phyloP scores from a whole-genome alignment of 2,888 invertebrate genomes.

The Tenthredo scrophulariae region DNA sequence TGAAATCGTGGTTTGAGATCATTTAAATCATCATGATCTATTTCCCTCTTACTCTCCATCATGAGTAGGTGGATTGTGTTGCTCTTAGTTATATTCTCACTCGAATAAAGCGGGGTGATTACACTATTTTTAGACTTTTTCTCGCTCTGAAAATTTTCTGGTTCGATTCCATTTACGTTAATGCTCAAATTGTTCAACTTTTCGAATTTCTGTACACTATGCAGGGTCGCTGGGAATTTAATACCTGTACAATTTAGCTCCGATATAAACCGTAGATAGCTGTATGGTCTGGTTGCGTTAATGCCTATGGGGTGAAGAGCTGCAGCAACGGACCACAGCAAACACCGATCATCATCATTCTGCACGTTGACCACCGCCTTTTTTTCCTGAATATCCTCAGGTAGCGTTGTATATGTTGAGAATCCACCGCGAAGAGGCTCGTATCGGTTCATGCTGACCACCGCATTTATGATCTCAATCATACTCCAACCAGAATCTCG shows the following conservation, averaged over 20 bases:
- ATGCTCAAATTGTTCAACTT: conserved; percentile 12
- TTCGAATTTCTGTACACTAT: neutral
- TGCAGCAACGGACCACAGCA: neutral
- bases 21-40: neutral
- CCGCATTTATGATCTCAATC: too few relatives aligned
- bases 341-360: too few relatives aligned
- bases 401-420: too few relatives aligned
- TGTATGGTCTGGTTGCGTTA: neutral
- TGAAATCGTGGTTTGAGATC: neutral
- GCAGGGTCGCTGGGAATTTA: neutral
- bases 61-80: neutral
- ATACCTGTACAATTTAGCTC: neutral
- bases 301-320: neutral
- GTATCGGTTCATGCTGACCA: too few relatives aligned
- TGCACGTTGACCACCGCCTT: too few relatives aligned
- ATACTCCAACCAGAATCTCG: too few relatives aligned
- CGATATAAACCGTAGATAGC: neutral
- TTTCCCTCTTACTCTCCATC: neutral
- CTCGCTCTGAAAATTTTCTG: neutral
- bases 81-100: neutral
- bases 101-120: neutral
- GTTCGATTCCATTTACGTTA: conserved; percentile 15
- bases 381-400: too few relatives aligned
- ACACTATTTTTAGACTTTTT: neutral
- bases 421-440: too few relatives aligned